These are phyloP conservation scores for Sebastes hopkinsi DNA, from an alignment of 2,797 vertebrate genomes.

Conservation along the genomic window DNA sequence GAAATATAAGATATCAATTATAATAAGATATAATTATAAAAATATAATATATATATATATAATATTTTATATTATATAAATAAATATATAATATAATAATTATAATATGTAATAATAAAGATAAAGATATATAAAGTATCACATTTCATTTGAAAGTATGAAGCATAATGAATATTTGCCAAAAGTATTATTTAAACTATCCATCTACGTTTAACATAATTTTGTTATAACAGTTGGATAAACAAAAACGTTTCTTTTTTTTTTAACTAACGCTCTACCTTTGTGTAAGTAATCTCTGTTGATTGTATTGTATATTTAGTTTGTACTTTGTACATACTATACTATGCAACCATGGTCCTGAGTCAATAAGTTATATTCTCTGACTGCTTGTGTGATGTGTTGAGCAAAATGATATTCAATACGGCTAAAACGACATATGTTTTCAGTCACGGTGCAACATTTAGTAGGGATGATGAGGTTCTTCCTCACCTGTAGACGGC, in stretches of 20 bases:
- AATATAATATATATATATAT: no score
- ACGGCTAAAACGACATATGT: neutral
- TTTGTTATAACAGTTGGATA: neutral
- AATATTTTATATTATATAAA: no score
- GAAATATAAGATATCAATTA: no score
- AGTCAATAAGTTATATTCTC: neutral
- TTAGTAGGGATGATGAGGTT: neutral
- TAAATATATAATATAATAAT: no score
- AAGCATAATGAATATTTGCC: neutral
- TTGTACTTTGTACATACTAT: neutral
- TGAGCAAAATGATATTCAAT: neutral
- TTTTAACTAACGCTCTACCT: neutral
- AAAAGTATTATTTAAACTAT: neutral
- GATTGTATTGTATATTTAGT: neutral
- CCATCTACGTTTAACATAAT: neutral
- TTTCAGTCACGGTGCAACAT: neutral
- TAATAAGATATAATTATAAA: no score
- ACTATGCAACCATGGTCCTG: neutral
- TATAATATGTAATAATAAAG: no score
- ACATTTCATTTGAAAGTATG: neutral
- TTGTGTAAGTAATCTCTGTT: neutral
- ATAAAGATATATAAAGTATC: neutral
- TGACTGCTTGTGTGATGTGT: neutral
- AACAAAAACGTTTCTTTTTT: fast-evolving
- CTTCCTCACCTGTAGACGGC: conserved; percentile 92